Evolutionary conservation across 2,797 vertebrate genomes (phyloP), one percentile per base, ranked within the genome.

Genomic region (Takifugu ocellatus): DNA sequence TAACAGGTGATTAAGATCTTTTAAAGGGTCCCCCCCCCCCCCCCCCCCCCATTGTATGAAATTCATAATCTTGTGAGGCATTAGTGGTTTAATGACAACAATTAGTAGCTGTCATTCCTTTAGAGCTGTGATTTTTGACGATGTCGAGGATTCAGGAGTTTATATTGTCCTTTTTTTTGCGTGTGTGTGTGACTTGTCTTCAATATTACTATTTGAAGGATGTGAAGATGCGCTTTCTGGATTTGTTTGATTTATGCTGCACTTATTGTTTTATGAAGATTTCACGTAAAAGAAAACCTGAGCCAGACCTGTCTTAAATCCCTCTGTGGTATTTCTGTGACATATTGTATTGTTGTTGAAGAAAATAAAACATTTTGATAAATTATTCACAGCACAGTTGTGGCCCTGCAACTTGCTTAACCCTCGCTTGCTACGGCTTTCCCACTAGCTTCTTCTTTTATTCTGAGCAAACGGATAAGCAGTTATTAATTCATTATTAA

Each of bases 281-380:
- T 72, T 85, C 71, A 63, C 74, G 71, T 86, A 83, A 78, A 86
- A 84, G 74, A 87, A 74, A 80, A 90, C 85, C 91, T 91, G 91
- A 92, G 92, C 91, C 91, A 89, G 88, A 92, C 87, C 88, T 92
- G 93, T 94, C 91, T 93, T 91, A 90, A 92, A 90, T 75, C 84
- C 87, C 84, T 93, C 80, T 90, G 93, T 95, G 93, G 92, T 91
- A 92, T 87, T 92, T 93, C 91, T 91, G 92, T 95, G 93, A 93
- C 90, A 91, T 94, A 94, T 90, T 93, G 90, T 88, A 86, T 87
- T 84, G 87, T 86, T 89, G 87, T 87, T 87, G 59, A 81, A 79
- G 74, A 86, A 86, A 89, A 85, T 84, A 88, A 90, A 87, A 86
- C 70, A 77, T 90, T 90, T 87, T 90, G 88, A 90, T 90, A 88